Conservation (phyloP, 2,113 vertebrate genomes). For the Halichoerus grypus region DNA sequence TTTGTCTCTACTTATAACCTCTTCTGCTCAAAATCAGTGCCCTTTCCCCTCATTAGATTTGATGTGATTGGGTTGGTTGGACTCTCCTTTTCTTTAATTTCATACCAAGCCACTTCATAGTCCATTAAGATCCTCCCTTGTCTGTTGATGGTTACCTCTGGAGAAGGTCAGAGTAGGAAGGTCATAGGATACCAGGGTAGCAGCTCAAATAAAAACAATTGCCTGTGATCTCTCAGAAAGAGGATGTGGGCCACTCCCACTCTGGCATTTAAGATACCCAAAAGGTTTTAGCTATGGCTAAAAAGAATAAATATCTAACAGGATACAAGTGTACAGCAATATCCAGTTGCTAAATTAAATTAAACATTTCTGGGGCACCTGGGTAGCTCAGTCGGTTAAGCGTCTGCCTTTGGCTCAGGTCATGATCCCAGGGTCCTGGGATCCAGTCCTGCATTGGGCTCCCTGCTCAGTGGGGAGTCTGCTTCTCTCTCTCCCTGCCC, state of each 20-base stretch:
- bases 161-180: conserved; percentile 9
- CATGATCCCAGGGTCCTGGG: not conserved
- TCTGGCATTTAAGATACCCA: not conserved
- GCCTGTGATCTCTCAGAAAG: not conserved
- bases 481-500: not conserved
- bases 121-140: not conserved
- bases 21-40: not conserved
- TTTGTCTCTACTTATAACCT: not conserved
- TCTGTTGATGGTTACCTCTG: not conserved
- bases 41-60: not conserved
- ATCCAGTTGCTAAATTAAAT: not conserved
- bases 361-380: not conserved
- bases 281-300: not conserved
- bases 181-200: not conserved
- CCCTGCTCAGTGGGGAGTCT: no score
- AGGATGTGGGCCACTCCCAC: not conserved
- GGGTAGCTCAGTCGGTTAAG: no score
- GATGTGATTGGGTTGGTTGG: not conserved
- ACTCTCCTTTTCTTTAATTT: not conserved
- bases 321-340: not conserved
- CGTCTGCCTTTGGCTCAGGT: not conserved
- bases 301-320: conserved; percentile 20
- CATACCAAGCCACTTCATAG: not conserved
- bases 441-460: not conserved
- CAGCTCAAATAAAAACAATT: not conserved